Percentiles rank a stretch among this genome's conserved stretches.
Evolutionary conservation across 2,888 invertebrate species (phyloP).

Genomic region (Drosophila differens): DNA sequence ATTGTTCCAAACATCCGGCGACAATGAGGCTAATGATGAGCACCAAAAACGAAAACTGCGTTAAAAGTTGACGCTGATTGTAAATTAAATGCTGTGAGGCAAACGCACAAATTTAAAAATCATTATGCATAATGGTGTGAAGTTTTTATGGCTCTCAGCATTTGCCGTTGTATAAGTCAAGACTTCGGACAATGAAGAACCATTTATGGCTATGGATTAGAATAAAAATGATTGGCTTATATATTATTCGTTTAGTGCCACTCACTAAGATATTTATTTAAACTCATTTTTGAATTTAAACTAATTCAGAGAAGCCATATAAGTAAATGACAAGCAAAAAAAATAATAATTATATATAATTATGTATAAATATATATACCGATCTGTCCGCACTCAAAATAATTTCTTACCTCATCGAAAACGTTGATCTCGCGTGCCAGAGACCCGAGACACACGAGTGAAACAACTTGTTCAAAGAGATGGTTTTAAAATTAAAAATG

Average conservation of each 20-base stretch:
- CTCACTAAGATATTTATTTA: constrained; percentile 2
- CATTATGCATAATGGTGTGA: constrained; percentile 59
- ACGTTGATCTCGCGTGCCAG: constrained; percentile 57
- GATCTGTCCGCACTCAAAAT: constrained; percentile 38
- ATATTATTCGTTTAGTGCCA: not conserved
- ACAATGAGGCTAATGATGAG: constrained; percentile 45
- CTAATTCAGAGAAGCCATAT: constrained; percentile 12
- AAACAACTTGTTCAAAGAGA: constrained; percentile 39
- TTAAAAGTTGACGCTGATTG: constrained; percentile 40
- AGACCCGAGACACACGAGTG: constrained; percentile 33
- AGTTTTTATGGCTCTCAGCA: constrained; percentile 10
- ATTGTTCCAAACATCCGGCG: constrained; percentile 50
- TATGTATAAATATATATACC: constrained; percentile 1
- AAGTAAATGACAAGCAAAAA: constrained; percentile 22
- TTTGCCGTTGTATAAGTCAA: not conserved
- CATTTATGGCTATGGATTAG: not conserved
- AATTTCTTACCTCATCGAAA: constrained; percentile 59
- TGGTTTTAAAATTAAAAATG: constrained; percentile 51
- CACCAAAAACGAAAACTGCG: constrained; percentile 17
- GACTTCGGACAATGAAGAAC: not conserved
- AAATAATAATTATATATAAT: constrained; percentile 15
- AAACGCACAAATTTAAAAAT: constrained; percentile 42
- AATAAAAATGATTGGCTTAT: not conserved
- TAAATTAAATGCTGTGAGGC: constrained; percentile 51
- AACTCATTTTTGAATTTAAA: not conserved